These are phyloP conservation scores for Loripinus fragilis DNA, from an alignment of 2,888 invertebrate species.

Conservation along the genomic window DNA sequence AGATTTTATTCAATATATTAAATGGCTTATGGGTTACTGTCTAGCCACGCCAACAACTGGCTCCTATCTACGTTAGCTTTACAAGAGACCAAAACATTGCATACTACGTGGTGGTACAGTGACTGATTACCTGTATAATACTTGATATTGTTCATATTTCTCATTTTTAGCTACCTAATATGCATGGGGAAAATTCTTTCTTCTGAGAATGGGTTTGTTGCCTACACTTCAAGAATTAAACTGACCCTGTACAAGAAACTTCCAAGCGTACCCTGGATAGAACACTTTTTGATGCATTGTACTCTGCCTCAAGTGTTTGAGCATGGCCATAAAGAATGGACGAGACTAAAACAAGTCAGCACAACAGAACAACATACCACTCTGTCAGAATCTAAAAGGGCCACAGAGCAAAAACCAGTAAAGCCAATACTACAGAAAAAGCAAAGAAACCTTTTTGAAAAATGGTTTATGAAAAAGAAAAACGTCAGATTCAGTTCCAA, in stretches of 20 bases:
- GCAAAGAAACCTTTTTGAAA: neutral
- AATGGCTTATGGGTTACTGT: too few species aligned
- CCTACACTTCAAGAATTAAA: slow-evolving; percentile 27
- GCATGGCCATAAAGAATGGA: too few species aligned
- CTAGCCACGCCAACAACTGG: too few species aligned
- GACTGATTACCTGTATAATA: too few species aligned
- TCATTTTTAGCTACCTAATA: slow-evolving; percentile 43
- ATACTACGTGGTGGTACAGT: too few species aligned
- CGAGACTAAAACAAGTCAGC: too few species aligned
- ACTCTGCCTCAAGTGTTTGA: neutral
- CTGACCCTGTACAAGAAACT: neutral
- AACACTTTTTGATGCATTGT: slow-evolving; percentile 45
- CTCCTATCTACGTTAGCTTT: too few species aligned
- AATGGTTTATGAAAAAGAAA: neutral
- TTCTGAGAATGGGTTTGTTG: slow-evolving; percentile 8
- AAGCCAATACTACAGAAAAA: neutral
- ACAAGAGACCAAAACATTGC: too few species aligned
- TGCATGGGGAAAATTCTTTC: slow-evolving; percentile 27
- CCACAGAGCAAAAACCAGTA: neutral
- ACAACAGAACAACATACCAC: too few species aligned
- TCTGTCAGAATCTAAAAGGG: too few species aligned
- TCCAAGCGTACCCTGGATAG: slow-evolving; percentile 46
- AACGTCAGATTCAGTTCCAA: neutral
- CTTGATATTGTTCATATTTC: too few species aligned
- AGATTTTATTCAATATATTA: too few species aligned